Conservation (phyloP, 1,140 invertebrate species). For the Anoplophora glabripennis region DNA sequence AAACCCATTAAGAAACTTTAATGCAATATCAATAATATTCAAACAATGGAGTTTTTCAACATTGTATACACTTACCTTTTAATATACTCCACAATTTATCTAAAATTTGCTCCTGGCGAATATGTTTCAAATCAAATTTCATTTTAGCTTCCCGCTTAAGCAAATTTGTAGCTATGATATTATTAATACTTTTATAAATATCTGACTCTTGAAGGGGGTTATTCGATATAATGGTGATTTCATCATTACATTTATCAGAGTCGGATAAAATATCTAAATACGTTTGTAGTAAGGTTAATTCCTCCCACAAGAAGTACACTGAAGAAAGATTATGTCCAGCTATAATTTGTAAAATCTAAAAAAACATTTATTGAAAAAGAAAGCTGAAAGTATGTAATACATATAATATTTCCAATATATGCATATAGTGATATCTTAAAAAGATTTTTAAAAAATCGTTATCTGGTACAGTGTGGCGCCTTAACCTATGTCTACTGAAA, state of each 20-base stretch:
- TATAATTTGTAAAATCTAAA: constrained; percentile 24
- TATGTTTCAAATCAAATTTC: constrained; percentile 19
- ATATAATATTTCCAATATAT: background rate
- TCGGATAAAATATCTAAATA: constrained; percentile 12
- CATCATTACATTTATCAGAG: constrained; percentile 3
- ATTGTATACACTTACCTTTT: constrained; percentile 4
- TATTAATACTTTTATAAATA: constrained; percentile 19
- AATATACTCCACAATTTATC: constrained; percentile 29
- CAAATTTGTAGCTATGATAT: constrained; percentile 10
- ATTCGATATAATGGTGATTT: constrained; percentile 11
- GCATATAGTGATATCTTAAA: too few relatives aligned
- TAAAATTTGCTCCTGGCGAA: constrained; percentile 20
- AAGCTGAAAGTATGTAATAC: background rate
- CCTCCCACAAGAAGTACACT: constrained; percentile 18
- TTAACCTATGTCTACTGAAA: too few relatives aligned
- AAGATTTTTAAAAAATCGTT: too few relatives aligned
- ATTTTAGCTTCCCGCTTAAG: constrained; percentile 8
- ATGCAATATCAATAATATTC: too few relatives aligned
- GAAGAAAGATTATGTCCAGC: constrained; percentile 20
- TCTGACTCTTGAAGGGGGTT: constrained; percentile 15
- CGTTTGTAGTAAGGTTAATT: constrained; percentile 18
- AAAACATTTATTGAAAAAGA: constrained; percentile 8
- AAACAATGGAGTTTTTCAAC: background rate
- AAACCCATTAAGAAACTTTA: too few relatives aligned
- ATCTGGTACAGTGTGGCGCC: too few relatives aligned